These are phyloP conservation scores for Chaetura pelagica DNA, from an alignment of 2,113 vertebrate genomes.

Conservation along the genomic window DNA sequence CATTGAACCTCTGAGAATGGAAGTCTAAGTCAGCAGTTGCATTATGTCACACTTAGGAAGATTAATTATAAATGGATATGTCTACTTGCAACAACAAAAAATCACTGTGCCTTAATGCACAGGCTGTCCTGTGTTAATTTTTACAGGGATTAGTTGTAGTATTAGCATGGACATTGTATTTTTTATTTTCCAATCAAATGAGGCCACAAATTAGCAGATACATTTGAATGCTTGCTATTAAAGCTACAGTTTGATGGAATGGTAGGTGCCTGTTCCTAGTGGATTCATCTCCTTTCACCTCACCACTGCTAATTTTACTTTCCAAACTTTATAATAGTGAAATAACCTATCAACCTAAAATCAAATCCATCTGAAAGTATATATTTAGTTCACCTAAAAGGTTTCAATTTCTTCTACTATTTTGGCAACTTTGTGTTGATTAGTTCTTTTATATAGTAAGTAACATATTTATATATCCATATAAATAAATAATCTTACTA, in stretches of 20 bases:
- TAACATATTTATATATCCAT: neutral
- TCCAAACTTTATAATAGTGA: neutral
- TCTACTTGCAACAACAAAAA: neutral
- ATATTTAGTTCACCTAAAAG: neutral
- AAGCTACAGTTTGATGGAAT: neutral
- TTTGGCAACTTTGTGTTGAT: neutral
- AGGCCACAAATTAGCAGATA: neutral
- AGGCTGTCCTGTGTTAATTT: neutral
- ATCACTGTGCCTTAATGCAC: neutral
- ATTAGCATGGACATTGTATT: neutral
- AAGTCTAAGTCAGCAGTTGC: neutral
- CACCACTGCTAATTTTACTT: neutral
- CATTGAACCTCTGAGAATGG: neutral
- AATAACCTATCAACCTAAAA: neutral
- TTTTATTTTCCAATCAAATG: neutral
- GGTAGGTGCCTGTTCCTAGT: neutral
- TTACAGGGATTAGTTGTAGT: neutral
- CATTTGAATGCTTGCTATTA: neutral
- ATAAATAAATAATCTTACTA: neutral
- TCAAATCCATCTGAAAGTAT: neutral
- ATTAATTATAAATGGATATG: fast-evolving
- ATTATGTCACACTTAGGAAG: neutral
- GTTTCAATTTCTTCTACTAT: neutral
- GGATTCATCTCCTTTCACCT: neutral
- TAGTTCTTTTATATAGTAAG: neutral